Evolutionary conservation across 2,113 vertebrate genomes (phyloP).

Genomic region (Calyptommatus sinebrachiatus): DNA sequence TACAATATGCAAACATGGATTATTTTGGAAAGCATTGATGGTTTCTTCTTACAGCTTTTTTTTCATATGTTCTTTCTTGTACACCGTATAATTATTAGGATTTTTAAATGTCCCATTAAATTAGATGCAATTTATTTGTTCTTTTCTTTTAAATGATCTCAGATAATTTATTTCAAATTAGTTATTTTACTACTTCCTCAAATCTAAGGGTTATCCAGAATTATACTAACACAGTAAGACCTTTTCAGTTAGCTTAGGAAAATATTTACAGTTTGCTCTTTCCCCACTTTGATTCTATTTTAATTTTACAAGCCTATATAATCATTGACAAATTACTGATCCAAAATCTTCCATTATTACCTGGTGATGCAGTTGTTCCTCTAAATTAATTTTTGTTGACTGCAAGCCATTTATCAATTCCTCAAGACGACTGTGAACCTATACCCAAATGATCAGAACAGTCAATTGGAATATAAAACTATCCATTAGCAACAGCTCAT

Average conservation of each 20-base stretch:
- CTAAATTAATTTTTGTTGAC: constrained; percentile 79
- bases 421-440: constrained; percentile 81
- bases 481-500: too few relatives aligned
- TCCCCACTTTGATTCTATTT: background rate
- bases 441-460: background rate
- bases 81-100: too few relatives aligned
- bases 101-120: too few relatives aligned
- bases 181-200: background rate
- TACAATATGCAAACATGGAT: too few relatives aligned
- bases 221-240: background rate
- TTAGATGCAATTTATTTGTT: too few relatives aligned
- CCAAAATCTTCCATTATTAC: constrained; percentile 53
- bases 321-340: background rate
- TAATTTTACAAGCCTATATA: background rate
- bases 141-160: background rate
- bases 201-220: background rate
- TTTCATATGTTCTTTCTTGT: background rate
- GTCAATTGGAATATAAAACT: background rate
- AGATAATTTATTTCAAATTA: background rate
- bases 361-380: constrained; percentile 82
- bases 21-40: too few relatives aligned
- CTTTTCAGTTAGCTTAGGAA: background rate
- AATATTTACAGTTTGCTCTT: too few relatives aligned
- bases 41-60: background rate
- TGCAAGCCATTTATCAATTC: constrained; percentile 80